Evolutionary conservation across 2,888 invertebrate species (phyloP), one percentile per base, ranked within the genome.

Genomic region (Drosophila atripex): DNA sequence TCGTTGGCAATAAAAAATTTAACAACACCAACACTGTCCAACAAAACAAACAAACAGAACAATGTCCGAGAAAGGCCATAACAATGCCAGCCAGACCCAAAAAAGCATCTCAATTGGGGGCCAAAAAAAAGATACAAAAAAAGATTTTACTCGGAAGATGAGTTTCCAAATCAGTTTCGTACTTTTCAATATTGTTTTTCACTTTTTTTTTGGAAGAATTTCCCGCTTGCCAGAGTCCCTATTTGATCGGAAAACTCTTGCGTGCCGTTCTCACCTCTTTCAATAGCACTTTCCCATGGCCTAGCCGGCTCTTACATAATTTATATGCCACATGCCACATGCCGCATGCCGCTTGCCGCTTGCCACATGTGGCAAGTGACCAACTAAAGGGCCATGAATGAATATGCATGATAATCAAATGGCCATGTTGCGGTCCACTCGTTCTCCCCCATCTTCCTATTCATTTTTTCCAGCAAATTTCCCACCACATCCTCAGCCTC

Each of bases 1-100:
- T 65, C 70, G 43, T 46, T 38, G 53, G 71, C 53, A 71, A 61
- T 56, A 85, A 86, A 80, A 80, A 77, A 77, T 84, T 71, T 84
- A 83, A 84, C 80, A 86, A 71, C 86, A 53, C 52, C n/a, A 35
- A 66, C 54, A 47, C 55, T 14, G 12, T n/a, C 32, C 35, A 60
- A 30, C 21, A 60, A 58, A 53, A 58, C 64, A 79, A 69, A 59
- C 59, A 63, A 71, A 70, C 78, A 76, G 75, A 68, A 51, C 73
- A 66, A 41, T 35, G 35, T 14, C 16, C 21, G 46, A n/a, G 12
- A 14, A 14, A 6, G 16, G 8, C 3, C 6, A 16, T 41, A n/a
- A 35, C 35, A 32, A 32, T 32, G 32, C 4, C 11, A 32, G 0
- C 3, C 8, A 12, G 1, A 21, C 11, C 30, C 9, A n/a, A 43